Percentiles rank a stretch among this genome's conserved stretches.
phyloP scores from a whole-genome alignment of 1,140 invertebrate genomes.

The Wiebesia pumilae region DNA sequence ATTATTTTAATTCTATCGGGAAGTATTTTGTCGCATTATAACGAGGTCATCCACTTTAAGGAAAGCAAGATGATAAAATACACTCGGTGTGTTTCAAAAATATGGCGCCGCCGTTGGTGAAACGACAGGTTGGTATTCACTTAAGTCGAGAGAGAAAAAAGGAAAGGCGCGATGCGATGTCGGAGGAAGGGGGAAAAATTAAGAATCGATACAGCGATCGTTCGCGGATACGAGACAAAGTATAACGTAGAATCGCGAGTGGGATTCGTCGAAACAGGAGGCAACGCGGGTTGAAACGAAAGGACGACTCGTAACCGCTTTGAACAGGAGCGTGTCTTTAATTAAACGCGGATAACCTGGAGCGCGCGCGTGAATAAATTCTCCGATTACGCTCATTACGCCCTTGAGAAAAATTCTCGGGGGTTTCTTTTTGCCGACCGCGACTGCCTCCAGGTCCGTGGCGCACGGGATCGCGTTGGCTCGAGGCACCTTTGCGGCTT shows the following conservation, averaged over 20 bases:
- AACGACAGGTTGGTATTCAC: too few relatives aligned
- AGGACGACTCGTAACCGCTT: neutral
- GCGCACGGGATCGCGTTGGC: too few relatives aligned
- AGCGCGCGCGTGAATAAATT: neutral
- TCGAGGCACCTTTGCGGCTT: neutral
- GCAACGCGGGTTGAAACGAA: neutral
- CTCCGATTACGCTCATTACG: neutral
- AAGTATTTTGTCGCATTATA: slow-evolving; percentile 13
- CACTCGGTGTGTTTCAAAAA: neutral
- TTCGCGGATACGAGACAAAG: neutral
- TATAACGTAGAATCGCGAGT: neutral
- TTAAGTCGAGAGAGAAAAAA: neutral
- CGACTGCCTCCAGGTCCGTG: neutral
- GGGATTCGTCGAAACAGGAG: too few relatives aligned
- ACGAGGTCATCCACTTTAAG: neutral
- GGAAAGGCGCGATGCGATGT: neutral
- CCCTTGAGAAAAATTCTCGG: neutral
- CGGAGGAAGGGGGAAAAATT: neutral
- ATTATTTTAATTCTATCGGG: neutral
- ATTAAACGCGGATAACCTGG: neutral
- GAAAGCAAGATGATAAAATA: neutral
- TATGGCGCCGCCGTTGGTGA: neutral
- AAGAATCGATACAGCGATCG: neutral
- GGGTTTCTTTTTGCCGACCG: neutral
- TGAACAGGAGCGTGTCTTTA: neutral